Conservation (phyloP, 2,113 vertebrate species). For the Paradoxurus hermaphroditus region DNA sequence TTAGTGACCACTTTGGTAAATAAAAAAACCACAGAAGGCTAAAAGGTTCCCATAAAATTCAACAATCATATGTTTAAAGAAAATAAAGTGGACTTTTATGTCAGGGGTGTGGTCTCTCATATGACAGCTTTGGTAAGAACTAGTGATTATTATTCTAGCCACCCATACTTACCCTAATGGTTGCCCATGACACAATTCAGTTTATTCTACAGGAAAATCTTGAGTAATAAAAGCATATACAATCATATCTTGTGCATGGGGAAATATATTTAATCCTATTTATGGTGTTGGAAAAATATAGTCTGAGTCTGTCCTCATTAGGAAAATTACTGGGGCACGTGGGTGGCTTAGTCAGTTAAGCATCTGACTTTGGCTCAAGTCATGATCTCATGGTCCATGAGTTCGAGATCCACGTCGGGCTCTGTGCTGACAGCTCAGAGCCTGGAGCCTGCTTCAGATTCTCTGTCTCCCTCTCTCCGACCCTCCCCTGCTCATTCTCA, state of each 20-base stretch:
- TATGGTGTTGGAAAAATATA: background rate
- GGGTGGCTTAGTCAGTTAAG: too few species aligned
- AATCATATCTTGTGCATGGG: background rate
- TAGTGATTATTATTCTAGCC: background rate
- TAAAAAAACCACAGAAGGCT: slow-evolving; percentile 22
- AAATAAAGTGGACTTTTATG: slow-evolving; percentile 33
- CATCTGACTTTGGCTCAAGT: too few species aligned
- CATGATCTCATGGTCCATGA: too few species aligned
- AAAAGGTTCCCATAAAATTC: slow-evolving; percentile 54
- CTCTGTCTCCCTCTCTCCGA: too few species aligned
- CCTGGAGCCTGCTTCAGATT: too few species aligned
- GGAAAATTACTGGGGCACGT: background rate
- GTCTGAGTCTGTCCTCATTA: background rate
- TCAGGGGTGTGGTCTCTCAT: background rate
- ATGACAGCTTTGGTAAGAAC: background rate
- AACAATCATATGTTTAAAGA: slow-evolving; percentile 20
- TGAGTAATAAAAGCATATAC: background rate
- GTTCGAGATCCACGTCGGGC: too few species aligned
- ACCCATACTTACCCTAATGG: background rate
- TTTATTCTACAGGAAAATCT: background rate
- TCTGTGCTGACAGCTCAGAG: too few species aligned
- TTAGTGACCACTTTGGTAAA: slow-evolving; percentile 46
- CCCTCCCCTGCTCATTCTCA: too few species aligned
- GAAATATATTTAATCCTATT: background rate
- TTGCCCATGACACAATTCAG: background rate